Evolutionary conservation across 2,888 invertebrate species (phyloP).

Genomic region (Nineta flava): DNA sequence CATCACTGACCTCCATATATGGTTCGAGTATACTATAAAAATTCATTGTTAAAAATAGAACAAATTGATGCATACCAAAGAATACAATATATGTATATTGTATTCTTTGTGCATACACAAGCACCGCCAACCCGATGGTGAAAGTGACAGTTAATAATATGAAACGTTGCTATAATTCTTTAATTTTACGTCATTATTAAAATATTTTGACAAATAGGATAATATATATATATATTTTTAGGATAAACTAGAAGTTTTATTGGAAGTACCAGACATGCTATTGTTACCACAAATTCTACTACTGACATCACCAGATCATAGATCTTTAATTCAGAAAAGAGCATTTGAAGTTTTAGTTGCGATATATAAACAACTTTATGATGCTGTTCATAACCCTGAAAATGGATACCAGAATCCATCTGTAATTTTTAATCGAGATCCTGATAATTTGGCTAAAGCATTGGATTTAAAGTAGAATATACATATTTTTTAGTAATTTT

Average conservation of each 20-base stretch:
- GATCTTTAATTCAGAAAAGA: constrained; percentile 54
- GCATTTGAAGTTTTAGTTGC: constrained; percentile 76
- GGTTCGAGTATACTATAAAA: no score
- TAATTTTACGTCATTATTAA: no score
- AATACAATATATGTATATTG: no score
- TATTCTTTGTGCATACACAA: no score
- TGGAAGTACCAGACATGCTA: constrained; percentile 69
- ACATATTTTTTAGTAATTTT: not conserved
- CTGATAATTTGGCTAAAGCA: constrained; percentile 45
- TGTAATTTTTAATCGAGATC: constrained; percentile 54
- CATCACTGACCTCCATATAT: no score
- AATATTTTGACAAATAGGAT: not conserved
- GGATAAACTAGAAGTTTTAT: constrained; percentile 77
- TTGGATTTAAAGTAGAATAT: not conserved
- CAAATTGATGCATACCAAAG: no score
- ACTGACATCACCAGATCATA: constrained; percentile 63
- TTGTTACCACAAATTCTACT: constrained; percentile 74
- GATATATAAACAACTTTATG: constrained; percentile 74
- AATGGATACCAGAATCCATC: constrained; percentile 66
- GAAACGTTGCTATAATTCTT: no score
- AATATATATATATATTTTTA: no score
- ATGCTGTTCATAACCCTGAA: constrained; percentile 57
- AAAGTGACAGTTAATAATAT: no score
- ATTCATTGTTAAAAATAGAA: no score
- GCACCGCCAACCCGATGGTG: no score